Evolutionary conservation across 2,888 invertebrate genomes (phyloP).

Genomic region (Epirrhoe tristata): DNA sequence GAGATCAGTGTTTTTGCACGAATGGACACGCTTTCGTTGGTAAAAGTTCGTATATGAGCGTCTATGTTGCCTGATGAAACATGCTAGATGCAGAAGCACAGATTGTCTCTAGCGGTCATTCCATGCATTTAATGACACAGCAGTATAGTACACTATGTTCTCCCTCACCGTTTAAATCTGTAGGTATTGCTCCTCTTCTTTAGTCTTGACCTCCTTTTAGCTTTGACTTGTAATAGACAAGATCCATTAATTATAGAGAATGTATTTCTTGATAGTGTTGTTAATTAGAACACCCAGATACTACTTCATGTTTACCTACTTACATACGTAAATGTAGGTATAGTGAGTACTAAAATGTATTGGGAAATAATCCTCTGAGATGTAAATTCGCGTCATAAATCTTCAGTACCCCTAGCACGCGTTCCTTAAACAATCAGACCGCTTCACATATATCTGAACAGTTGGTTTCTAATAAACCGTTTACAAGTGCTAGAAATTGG

Average conservation of each 20-base stretch:
- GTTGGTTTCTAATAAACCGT: background rate
- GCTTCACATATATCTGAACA: constrained; percentile 9
- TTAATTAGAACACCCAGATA: background rate
- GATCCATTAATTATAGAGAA: background rate
- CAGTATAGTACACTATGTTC: too few species aligned
- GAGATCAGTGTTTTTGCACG: constrained; percentile 11
- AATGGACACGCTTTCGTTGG: background rate
- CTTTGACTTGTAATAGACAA: background rate
- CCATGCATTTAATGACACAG: too few species aligned
- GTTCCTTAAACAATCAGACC: constrained; percentile 7
- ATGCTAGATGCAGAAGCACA: too few species aligned
- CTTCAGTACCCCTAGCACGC: constrained; percentile 7
- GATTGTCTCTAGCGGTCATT: too few species aligned
- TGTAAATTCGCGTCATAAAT: constrained; percentile 22
- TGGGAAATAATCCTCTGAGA: constrained; percentile 12
- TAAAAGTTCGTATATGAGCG: background rate
- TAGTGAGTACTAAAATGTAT: background rate
- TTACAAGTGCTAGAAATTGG: background rate
- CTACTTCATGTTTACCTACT: background rate
- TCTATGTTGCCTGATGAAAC: too few species aligned
- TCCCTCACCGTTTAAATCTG: too few species aligned
- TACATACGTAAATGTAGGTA: background rate
- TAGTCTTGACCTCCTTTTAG: background rate
- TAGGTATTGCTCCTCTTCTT: background rate
- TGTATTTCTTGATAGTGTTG: background rate